Conservation (phyloP, 2,797 vertebrate species). For the Periophthalmus magnuspinnatus region DNA sequence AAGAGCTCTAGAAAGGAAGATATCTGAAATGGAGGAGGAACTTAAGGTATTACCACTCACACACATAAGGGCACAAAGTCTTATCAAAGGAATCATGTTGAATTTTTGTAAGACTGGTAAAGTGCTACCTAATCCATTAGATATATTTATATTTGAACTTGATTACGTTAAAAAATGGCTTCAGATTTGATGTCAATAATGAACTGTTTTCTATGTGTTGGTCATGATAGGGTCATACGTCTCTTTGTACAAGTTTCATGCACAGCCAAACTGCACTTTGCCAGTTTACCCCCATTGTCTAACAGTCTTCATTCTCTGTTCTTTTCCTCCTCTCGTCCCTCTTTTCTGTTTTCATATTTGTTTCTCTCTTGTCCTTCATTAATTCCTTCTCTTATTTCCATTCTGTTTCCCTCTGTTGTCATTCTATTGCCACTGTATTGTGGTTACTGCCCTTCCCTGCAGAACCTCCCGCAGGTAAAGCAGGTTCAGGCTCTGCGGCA, state of each 20-base stretch:
- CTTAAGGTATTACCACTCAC: constrained; percentile 86
- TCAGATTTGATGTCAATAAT: neutral
- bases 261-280: constrained; percentile 30
- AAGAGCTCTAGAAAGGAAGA: constrained; percentile 99
- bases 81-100: neutral
- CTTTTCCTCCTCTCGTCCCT: constrained; percentile 39
- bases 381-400: constrained; percentile 38
- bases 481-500: constrained; percentile 93
- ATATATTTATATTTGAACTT: neutral
- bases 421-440: constrained; percentile 63
- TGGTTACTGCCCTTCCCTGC: constrained; percentile 74
- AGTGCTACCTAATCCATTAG: neutral
- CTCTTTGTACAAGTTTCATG: constrained; percentile 39
- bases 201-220: neutral
- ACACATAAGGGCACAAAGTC: neutral
- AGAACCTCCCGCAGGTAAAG: constrained; percentile 96
- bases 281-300: constrained; percentile 68
- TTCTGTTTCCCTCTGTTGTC: constrained; percentile 13
- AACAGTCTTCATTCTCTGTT: constrained; percentile 66
- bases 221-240: constrained; percentile 17
- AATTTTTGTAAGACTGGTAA: neutral
- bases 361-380: constrained; percentile 36
- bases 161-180: neutral
- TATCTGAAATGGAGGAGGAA: constrained; percentile 99
- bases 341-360: constrained; percentile 43